phyloP scores from a whole-genome alignment of 1,140 invertebrate species.

The Notospermus geniculatus region DNA sequence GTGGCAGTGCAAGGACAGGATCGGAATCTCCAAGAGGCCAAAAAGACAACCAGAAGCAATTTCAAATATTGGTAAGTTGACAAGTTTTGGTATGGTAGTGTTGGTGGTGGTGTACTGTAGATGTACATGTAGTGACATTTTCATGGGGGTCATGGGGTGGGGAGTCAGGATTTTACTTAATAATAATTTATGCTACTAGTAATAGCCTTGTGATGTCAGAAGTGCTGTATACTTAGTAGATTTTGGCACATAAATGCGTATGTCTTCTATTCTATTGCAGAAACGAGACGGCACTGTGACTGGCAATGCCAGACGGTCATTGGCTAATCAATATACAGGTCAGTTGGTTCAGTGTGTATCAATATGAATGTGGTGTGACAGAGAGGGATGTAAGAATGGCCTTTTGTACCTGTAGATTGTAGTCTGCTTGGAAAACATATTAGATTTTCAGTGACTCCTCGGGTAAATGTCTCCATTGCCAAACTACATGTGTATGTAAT shows the following conservation, averaged over 20 bases:
- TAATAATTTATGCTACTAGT: background rate
- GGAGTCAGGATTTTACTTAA: background rate
- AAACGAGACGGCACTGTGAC: constrained; percentile 35
- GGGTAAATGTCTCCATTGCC: no score
- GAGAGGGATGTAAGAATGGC: no score
- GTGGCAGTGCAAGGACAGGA: background rate
- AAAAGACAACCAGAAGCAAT: constrained; percentile 1
- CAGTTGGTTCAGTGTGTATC: no score
- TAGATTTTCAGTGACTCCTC: no score
- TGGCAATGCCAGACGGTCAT: constrained; percentile 27
- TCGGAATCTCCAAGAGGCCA: background rate
- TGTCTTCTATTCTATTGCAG: constrained; percentile 19
- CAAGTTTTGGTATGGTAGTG: no score
- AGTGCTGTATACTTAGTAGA: background rate
- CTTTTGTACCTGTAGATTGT: no score
- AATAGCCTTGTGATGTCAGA: background rate
- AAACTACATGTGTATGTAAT: no score
- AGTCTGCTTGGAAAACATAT: no score
- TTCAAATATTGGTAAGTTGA: constrained; percentile 7
- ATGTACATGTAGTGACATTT: background rate
- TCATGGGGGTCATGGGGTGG: background rate
- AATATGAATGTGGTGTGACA: no score
- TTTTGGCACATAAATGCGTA: background rate
- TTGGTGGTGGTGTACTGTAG: background rate
- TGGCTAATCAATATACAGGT: constrained; percentile 28